Base-by-base conservation (phyloP, 2,797 vertebrate species). In the Semaprochilodus insignis region DNA sequence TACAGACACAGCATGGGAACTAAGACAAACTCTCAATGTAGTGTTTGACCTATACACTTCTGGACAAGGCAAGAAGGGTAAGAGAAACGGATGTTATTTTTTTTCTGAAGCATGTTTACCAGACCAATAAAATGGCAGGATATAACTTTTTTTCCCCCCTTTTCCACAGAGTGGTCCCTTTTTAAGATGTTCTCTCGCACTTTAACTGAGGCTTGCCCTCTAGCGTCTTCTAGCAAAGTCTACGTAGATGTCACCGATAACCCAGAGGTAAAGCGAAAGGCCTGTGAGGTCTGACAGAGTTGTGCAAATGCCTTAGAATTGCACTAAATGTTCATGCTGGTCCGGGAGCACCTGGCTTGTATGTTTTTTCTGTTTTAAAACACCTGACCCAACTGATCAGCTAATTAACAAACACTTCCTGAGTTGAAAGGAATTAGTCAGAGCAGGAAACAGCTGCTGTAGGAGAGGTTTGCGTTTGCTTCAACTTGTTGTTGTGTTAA, bases 141-240 rank as follows among this genome's bases (percentile, higher is more conserved):
- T 27, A 17, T 48, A 6, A 25, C 21, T 48, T 81, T 2, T 14
- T 70, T 44, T 44, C 40, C n/a, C n/a, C 7, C 54, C n/a, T 57
- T 81, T 85, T 66, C 59, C n/a, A 70, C 91, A 97, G 98, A 99
- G 83, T 99, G 98, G 98, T 98, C 97, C 44, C 93, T 99, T 81
- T 99, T 99, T 82, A 99, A 96, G 93, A 98, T 99, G 96, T 99
- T 99, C 91, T 97, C 98, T 78, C 95, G 97, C 81, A 99, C 97
- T 0, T 92, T 99, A 85, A 99, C 97, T 0, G 97, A 99, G 51
- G 93, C 96, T 0, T 99, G 98, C 87, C 98, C 98, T 0, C 91
- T 99, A 89, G 97, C 97, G 10, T 96, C 96, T 0, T 95, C 97
- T 87, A 99, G 98, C 94, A 97, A 96, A 88, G 94, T 99, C 86